phyloP scores from a whole-genome alignment of 2,888 invertebrate genomes.

The Octonoba sinensis region DNA sequence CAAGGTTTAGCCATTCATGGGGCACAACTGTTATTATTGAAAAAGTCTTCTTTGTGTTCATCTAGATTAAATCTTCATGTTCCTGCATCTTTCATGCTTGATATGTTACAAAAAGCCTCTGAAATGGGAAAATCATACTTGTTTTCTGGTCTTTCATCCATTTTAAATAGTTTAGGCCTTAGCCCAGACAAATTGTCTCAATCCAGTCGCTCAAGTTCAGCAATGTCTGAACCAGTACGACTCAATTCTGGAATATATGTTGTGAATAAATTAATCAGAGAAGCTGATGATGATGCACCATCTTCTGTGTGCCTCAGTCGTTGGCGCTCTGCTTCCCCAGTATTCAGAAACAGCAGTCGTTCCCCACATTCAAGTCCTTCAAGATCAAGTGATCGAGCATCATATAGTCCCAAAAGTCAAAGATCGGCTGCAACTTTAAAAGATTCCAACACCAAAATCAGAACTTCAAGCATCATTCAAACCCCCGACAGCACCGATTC shows the following conservation, averaged over 20 bases:
- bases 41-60: conserved; percentile 53
- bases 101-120: conserved; percentile 57
- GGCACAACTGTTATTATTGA: conserved; percentile 54
- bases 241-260: conserved; percentile 62
- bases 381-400: conserved; percentile 36
- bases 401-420: conserved; percentile 49
- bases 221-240: conserved; percentile 63
- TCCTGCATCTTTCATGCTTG: conserved; percentile 55
- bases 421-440: conserved; percentile 26
- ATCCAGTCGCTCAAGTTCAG: conserved; percentile 63
- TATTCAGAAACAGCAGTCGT: conserved; percentile 47
- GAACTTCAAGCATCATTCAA: conserved; percentile 26
- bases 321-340: conserved; percentile 64
- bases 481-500: conserved; percentile 60
- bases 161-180: conserved; percentile 48
- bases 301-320: conserved; percentile 53
- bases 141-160: conserved; percentile 56
- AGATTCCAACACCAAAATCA: conserved; percentile 23
- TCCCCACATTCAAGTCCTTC: conserved; percentile 61
- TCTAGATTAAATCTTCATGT: conserved; percentile 53
- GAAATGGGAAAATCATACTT: conserved; percentile 59
- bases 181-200: conserved; percentile 60
- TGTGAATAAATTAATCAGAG: conserved; percentile 50
- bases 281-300: conserved; percentile 45
- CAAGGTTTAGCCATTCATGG: conserved; percentile 58